Evolutionary conservation across 2,113 vertebrate species (phyloP).

Genomic region (Cygnus buccinator): DNA sequence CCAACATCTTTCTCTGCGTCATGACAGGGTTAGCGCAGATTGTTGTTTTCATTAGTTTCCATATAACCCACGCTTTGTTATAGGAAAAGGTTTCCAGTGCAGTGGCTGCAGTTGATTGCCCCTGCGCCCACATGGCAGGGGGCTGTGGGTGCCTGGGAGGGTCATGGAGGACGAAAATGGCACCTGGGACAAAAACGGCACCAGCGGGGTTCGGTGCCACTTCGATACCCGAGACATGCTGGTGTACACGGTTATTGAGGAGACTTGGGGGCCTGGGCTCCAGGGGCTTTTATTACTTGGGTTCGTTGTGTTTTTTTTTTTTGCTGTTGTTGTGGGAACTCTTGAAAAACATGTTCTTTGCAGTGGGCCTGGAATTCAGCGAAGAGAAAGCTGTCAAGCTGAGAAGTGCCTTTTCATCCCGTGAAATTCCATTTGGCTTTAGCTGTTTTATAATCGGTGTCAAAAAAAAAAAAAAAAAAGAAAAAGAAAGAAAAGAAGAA

Average conservation of each 20-base stretch:
- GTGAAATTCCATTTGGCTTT: conserved; percentile 22
- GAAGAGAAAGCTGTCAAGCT: background rate
- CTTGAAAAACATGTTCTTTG: background rate
- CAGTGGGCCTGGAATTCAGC: background rate
- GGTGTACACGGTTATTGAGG: background rate
- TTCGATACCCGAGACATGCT: background rate
- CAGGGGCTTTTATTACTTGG: background rate
- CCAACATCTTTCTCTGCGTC: background rate
- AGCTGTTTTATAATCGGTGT: background rate
- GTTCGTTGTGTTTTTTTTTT: background rate
- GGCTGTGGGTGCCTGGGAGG: background rate
- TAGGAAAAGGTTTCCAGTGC: background rate
- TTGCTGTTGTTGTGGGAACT: background rate
- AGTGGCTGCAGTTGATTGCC: background rate
- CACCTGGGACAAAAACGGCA: background rate
- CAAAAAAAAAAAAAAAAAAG: background rate
- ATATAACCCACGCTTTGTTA: background rate
- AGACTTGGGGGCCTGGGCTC: background rate
- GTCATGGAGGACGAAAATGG: background rate
- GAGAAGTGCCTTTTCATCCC: conserved; percentile 7
- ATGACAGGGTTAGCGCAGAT: background rate
- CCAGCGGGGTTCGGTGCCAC: background rate
- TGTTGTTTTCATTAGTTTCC: background rate
- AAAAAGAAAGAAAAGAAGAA: background rate
- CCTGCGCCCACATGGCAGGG: background rate